These are phyloP conservation scores for Varecia variegata DNA, from an alignment of 2,797 vertebrate genomes.

Conservation along the genomic window DNA sequence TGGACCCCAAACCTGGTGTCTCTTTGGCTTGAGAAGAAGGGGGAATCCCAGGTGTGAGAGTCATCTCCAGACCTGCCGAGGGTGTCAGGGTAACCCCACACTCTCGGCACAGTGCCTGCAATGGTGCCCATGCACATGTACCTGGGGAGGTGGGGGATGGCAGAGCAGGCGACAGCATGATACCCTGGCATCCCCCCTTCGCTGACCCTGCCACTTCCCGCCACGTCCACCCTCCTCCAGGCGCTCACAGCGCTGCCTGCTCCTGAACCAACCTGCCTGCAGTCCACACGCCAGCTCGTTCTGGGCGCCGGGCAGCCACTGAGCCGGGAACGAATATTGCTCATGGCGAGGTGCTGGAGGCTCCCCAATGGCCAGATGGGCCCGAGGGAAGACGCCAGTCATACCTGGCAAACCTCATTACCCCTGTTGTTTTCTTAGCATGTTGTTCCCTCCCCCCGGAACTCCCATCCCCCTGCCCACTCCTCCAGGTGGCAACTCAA, in stretches of 20 bases:
- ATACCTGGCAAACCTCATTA: background rate
- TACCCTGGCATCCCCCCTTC: background rate
- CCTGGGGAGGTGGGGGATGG: too few relatives aligned
- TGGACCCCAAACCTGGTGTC: background rate
- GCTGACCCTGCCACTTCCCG: background rate
- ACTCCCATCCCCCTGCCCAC: background rate
- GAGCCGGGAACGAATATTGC: too few relatives aligned
- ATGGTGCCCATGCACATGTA: rapidly evolving
- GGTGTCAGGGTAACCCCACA: background rate
- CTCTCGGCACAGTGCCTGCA: rapidly evolving
- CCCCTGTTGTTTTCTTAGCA: rapidly evolving
- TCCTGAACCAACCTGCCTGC: background rate
- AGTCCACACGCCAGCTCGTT: rapidly evolving
- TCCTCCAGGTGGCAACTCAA: background rate
- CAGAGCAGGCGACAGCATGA: background rate
- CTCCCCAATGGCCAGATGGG: rapidly evolving
- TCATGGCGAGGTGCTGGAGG: rapidly evolving
- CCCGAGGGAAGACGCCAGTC: background rate
- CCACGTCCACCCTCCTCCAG: rapidly evolving
- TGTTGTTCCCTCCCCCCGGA: background rate
- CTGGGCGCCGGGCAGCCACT: too few relatives aligned
- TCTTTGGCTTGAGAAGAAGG: rapidly evolving
- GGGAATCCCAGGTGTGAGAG: too few relatives aligned
- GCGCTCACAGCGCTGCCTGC: background rate
- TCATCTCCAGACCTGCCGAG: background rate